Conservation (phyloP, 2,888 invertebrate species). For the Bruchidius siliquastri region DNA sequence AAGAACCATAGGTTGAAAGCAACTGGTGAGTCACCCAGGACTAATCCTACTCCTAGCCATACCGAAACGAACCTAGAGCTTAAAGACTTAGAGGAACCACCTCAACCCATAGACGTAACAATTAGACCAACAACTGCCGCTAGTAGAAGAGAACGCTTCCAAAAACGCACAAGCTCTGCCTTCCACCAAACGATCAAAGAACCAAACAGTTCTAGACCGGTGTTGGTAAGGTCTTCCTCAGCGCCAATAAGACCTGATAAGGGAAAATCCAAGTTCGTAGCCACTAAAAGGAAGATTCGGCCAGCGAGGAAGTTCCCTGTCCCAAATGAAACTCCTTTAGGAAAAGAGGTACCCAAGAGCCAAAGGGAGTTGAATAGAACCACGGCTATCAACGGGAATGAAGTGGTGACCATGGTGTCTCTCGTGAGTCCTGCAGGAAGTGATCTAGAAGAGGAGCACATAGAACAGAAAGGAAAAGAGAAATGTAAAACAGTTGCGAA, state of each 20-base stretch:
- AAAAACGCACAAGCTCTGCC: constrained; percentile 43
- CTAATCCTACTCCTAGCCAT: neutral
- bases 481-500: constrained; percentile 16
- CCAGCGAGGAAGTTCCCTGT: constrained; percentile 21
- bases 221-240: constrained; percentile 39
- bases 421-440: constrained; percentile 62
- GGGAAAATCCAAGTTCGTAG: constrained; percentile 33
- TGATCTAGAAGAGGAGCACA: constrained; percentile 53
- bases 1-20: constrained; percentile 15
- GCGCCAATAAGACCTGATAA: constrained; percentile 35
- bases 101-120: constrained; percentile 26
- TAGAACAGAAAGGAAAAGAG: constrained; percentile 18
- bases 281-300: constrained; percentile 38
- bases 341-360: constrained; percentile 23
- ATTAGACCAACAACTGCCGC: constrained; percentile 38
- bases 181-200: constrained; percentile 34
- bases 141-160: constrained; percentile 39
- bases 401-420: constrained; percentile 64
- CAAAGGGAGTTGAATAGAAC: constrained; percentile 26
- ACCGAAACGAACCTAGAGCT: neutral
- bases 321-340: neutral
- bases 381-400: constrained; percentile 36
- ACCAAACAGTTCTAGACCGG: constrained; percentile 31
- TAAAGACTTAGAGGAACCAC: constrained; percentile 6
- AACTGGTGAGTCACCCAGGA: constrained; percentile 23